phyloP scores from a whole-genome alignment of 1,140 invertebrate genomes.

The Campodea augens region DNA sequence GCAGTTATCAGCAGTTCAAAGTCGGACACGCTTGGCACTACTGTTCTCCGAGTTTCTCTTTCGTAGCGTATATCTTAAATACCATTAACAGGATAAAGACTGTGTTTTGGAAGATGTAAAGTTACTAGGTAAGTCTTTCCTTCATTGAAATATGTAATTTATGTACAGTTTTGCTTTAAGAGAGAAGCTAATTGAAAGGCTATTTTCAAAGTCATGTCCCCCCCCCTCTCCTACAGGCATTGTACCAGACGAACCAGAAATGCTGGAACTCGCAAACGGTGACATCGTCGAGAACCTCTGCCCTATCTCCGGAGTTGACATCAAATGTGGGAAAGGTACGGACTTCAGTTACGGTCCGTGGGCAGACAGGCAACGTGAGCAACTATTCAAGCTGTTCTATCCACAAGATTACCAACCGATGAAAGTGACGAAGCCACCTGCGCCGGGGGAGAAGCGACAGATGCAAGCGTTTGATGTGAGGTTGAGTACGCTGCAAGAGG shows the following conservation, averaged over 20 bases:
- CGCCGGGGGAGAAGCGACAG: slow-evolving; percentile 66
- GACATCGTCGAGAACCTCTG: slow-evolving; percentile 79
- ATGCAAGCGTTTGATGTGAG: slow-evolving; percentile 85
- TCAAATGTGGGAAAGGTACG: slow-evolving; percentile 91
- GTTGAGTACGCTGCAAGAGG: slow-evolving; percentile 71
- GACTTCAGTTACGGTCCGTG: slow-evolving; percentile 96
- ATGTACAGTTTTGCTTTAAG: too few relatives aligned
- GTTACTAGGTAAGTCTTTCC: too few relatives aligned
- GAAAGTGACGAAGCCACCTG: slow-evolving; percentile 45
- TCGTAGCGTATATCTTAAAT: too few relatives aligned
- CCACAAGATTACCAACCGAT: slow-evolving; percentile 66
- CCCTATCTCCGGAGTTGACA: slow-evolving; percentile 85
- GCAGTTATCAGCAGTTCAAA: too few relatives aligned
- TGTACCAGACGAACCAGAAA: slow-evolving; percentile 73
- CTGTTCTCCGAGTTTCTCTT: too few relatives aligned
- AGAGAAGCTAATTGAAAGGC: too few relatives aligned
- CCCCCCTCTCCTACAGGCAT: too few relatives aligned
- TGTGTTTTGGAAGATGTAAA: too few relatives aligned
- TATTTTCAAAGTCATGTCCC: too few relatives aligned
- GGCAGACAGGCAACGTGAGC: slow-evolving; percentile 89
- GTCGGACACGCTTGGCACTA: too few relatives aligned
- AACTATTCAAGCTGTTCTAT: slow-evolving; percentile 91
- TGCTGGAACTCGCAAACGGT: slow-evolving; percentile 77
- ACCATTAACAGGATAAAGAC: too few relatives aligned
- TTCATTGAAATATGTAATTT: too few relatives aligned